Conservation (phyloP, 2,888 invertebrate species). For the Cerastis leucographa region DNA sequence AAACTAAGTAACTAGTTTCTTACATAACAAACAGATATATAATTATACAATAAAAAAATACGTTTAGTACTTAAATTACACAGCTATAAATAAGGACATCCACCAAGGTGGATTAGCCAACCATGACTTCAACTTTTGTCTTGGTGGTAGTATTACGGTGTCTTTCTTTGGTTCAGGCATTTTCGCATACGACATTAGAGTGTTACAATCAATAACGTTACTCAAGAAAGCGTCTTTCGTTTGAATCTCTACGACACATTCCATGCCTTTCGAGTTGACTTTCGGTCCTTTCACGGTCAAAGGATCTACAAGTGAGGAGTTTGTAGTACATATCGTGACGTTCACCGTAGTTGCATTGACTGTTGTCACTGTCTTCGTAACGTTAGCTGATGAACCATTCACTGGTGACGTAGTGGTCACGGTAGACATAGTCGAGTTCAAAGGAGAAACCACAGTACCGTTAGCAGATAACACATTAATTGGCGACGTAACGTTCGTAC, state of each 20-base stretch:
- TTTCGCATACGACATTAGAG: conserved; percentile 79
- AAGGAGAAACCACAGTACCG: conserved; percentile 57
- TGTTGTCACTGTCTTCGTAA: conserved; percentile 52
- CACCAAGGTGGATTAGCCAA: conserved; percentile 86
- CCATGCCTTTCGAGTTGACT: conserved; percentile 74
- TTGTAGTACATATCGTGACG: conserved; percentile 74
- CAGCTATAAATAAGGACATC: conserved; percentile 84
- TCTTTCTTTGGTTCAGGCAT: conserved; percentile 80
- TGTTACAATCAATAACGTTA: conserved; percentile 79
- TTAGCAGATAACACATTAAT: background rate
- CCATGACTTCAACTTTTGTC: conserved; percentile 80
- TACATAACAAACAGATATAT: conserved; percentile 8
- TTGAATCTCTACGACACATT: conserved; percentile 82
- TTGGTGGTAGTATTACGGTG: conserved; percentile 75
- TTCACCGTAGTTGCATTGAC: conserved; percentile 68
- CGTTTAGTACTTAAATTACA: conserved; percentile 64
- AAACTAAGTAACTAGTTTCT: conserved; percentile 9
- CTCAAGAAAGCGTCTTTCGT: conserved; percentile 74
- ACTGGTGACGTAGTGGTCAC: conserved; percentile 56
- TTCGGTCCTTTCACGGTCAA: conserved; percentile 77
- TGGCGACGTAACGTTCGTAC: conserved; percentile 19
- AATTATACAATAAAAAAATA: conserved; percentile 14
- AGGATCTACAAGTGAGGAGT: conserved; percentile 77
- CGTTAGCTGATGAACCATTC: conserved; percentile 35
- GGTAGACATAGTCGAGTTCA: conserved; percentile 64